Percentiles rank a stretch among this genome's conserved stretches.
Conservation (phyloP, 2,113 vertebrate genomes). For the Addax nasomaculatus region DNA sequence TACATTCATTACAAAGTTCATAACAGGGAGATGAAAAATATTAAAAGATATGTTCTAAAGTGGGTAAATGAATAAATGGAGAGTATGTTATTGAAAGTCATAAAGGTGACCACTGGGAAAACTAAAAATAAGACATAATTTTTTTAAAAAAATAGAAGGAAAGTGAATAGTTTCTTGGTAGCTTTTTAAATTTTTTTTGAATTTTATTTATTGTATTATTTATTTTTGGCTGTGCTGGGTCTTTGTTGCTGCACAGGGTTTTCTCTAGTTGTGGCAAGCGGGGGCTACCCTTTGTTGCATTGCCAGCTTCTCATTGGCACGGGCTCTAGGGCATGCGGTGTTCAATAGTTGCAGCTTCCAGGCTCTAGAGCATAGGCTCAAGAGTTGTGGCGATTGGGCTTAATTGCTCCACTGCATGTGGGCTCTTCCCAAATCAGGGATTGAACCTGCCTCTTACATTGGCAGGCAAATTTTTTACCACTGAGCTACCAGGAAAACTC, state of each 20-base stretch:
- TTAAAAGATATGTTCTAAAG: neutral
- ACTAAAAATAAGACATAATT: neutral
- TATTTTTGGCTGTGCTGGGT: neutral
- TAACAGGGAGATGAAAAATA: neutral
- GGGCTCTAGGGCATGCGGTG: fast-evolving
- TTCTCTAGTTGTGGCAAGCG: neutral
- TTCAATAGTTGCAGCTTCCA: neutral
- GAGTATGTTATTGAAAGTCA: neutral
- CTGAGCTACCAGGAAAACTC: neutral
- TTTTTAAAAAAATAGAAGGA: neutral
- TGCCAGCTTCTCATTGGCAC: neutral
- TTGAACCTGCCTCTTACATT: neutral
- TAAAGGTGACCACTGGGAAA: neutral
- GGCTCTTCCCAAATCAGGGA: neutral
- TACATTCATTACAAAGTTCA: neutral
- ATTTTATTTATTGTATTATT: neutral
- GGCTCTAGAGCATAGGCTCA: neutral
- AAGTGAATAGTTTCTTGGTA: neutral
- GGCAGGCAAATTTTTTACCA: neutral
- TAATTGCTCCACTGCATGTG: neutral
- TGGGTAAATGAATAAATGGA: neutral
- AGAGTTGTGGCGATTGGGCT: fast-evolving
- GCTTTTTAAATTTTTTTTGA: neutral
- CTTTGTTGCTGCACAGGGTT: neutral
- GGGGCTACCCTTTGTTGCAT: neutral